Percentiles rank a stretch among this genome's conserved stretches.
These are phyloP conservation scores for Pasiphila rectangulata DNA, from an alignment of 2,888 invertebrate genomes.

Conservation along the genomic window DNA sequence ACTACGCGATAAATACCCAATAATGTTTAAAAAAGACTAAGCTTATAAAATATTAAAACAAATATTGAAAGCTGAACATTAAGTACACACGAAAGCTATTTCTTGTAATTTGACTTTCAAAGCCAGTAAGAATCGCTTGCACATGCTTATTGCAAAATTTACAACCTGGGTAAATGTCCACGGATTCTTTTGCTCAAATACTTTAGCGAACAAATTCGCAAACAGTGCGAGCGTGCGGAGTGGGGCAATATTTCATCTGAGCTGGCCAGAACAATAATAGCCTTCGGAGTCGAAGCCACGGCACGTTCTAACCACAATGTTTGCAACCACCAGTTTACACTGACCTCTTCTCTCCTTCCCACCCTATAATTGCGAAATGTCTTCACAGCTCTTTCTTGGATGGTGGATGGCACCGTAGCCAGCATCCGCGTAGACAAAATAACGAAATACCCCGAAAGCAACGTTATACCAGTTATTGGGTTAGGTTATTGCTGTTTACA, in stretches of 20 bases:
- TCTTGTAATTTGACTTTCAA: no score
- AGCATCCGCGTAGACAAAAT: conserved; percentile 80
- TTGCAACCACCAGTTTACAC: conserved; percentile 51
- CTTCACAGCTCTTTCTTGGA: conserved; percentile 42
- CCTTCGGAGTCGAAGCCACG: conserved; percentile 74
- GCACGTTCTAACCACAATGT: conserved; percentile 79
- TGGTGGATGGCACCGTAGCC: conserved; percentile 66
- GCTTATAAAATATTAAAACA: no score
- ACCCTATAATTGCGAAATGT: conserved; percentile 37
- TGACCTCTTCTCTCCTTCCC: conserved; percentile 47
- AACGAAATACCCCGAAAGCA: conserved; percentile 78
- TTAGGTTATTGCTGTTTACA: conserved; percentile 78
- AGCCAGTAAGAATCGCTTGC: not conserved
- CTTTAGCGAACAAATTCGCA: conserved; percentile 74
- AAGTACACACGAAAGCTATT: no score
- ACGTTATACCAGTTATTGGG: conserved; percentile 76
- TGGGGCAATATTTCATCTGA: conserved; percentile 79
- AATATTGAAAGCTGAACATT: no score
- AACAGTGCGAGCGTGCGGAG: conserved; percentile 73
- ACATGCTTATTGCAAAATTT: conserved; percentile 50
- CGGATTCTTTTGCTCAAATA: conserved; percentile 68
- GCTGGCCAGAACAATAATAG: conserved; percentile 80
- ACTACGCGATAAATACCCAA: no score
- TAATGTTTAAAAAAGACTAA: not conserved
- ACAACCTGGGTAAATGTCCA: conserved; percentile 58